These are phyloP conservation scores for Boloria euphrosyne DNA, from an alignment of 2,888 invertebrate genomes.

Conservation along the genomic window DNA sequence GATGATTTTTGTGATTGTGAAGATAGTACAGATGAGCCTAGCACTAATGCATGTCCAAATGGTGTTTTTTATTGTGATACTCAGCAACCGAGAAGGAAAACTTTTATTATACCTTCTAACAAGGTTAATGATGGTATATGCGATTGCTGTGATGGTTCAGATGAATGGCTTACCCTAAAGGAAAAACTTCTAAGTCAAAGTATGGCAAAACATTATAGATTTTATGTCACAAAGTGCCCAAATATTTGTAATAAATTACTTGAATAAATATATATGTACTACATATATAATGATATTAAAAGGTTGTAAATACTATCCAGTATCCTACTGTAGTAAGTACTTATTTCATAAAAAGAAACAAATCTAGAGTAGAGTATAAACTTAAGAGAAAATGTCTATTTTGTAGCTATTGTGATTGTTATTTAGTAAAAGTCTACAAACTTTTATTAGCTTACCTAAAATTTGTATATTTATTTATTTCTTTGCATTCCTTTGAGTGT, in stretches of 20 bases:
- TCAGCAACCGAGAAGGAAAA: slow-evolving; percentile 72
- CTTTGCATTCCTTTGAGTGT: too few relatives aligned
- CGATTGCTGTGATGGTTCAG: slow-evolving; percentile 96
- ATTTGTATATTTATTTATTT: too few relatives aligned
- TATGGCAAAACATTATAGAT: slow-evolving; percentile 55
- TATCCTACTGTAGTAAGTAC: too few relatives aligned
- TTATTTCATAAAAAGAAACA: not conserved
- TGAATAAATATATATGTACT: not conserved
- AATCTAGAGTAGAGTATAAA: not conserved
- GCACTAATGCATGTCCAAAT: slow-evolving; percentile 93
- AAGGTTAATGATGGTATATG: slow-evolving; percentile 97
- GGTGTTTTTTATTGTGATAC: slow-evolving; percentile 91
- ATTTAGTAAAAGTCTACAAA: too few relatives aligned
- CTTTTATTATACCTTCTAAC: slow-evolving; percentile 84
- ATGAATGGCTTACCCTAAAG: slow-evolving; percentile 84
- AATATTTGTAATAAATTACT: slow-evolving; percentile 50
- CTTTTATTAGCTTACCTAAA: too few relatives aligned
- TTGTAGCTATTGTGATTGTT: too few relatives aligned
- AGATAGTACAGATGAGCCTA: slow-evolving; percentile 90
- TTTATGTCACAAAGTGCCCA: slow-evolving; percentile 61
- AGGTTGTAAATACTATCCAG: slow-evolving; percentile 26
- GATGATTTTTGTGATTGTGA: slow-evolving; percentile 94
- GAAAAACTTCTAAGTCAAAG: slow-evolving; percentile 62
- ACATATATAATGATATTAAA: not conserved
- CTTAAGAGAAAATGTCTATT: too few relatives aligned